Evolutionary conservation across 1,140 invertebrate species (phyloP).

Genomic region (Phocides pigmalion): DNA sequence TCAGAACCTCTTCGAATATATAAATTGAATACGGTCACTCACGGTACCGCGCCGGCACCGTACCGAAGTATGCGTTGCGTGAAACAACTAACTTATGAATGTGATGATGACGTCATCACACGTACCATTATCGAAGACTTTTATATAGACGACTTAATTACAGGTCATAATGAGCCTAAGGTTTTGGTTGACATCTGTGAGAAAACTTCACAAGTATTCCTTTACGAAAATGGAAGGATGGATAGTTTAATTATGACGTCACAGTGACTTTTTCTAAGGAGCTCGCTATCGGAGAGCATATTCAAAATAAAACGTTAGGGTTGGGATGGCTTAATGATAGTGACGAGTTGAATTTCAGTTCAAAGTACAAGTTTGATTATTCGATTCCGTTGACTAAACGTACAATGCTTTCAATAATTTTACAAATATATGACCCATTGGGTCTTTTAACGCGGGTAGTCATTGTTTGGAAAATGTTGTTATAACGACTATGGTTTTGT

Average conservation of each 20-base stretch:
- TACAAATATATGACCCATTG: background rate
- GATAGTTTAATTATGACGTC: constrained; percentile 38
- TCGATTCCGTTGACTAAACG: background rate
- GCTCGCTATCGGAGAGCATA: constrained; percentile 29
- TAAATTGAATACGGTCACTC: constrained; percentile 37
- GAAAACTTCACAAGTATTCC: too few relatives aligned
- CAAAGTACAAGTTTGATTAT: too few relatives aligned
- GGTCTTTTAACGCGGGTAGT: background rate
- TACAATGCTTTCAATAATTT: background rate
- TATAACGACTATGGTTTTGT: background rate
- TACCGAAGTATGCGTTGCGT: constrained; percentile 41
- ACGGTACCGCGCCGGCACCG: constrained; percentile 34
- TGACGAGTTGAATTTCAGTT: constrained; percentile 39
- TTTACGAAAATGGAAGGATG: too few relatives aligned
- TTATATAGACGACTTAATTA: constrained; percentile 40
- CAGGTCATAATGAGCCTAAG: constrained; percentile 29
- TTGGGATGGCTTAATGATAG: constrained; percentile 35
- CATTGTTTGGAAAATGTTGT: background rate
- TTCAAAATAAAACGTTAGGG: constrained; percentile 34
- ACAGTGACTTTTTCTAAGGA: background rate
- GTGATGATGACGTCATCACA: constrained; percentile 21
- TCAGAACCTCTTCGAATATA: constrained; percentile 7
- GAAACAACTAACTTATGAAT: constrained; percentile 29
- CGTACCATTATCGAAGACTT: constrained; percentile 26
- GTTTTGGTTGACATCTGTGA: constrained; percentile 36